Base-by-base conservation (phyloP, 2,113 vertebrate genomes). In the Trichechus manatus region DNA sequence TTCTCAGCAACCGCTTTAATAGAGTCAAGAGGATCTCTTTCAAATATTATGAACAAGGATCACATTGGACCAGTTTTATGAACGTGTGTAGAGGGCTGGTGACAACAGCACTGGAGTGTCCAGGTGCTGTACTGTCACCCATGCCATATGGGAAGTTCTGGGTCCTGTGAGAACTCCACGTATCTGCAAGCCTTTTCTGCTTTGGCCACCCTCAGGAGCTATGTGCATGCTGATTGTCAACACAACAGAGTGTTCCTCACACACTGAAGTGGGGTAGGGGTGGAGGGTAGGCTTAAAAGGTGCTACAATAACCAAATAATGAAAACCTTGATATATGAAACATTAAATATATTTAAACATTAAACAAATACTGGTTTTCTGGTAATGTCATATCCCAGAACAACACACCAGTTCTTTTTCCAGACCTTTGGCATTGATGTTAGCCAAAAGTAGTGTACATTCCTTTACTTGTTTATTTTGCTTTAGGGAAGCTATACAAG, bases 231-330 rank as follows among this genome's bases (percentile, higher is more conserved):
- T 75, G 61, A 75, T 82, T 9, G 47, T 9, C 6, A 50, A 11
- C 31, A 31, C 22, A 53, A 17, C 27, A 27, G 25, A 1, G 0
- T 68, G 33, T 25, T 44, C 39, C n/a, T 75, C 66, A 17, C 14
- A 31, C 17, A 50, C 5, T 27, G 47, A 78, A 25, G 47, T 4
- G 9, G 17, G 7, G 1, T 44, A 4, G 17, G 1, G 13, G 1
- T 80, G 64, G 19, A 19, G 11, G 39, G 0, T 27, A n/a, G 4
- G n/a, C 36, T 84, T 80, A 82, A 86, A 92, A 89, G 44, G 15
- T 75, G 31, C 42, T 90, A 85, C 59, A 91, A 84, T 88, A 88
- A 78, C 64, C n/a, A 93, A 94, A 66, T 66, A 80, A 66, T 19
- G 66, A 27, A 74, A 94, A 86, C 3, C 31, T 81, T 44, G 20